Base-by-base conservation (phyloP, 2,113 vertebrate species). In the Phyllostomus hastatus region DNA sequence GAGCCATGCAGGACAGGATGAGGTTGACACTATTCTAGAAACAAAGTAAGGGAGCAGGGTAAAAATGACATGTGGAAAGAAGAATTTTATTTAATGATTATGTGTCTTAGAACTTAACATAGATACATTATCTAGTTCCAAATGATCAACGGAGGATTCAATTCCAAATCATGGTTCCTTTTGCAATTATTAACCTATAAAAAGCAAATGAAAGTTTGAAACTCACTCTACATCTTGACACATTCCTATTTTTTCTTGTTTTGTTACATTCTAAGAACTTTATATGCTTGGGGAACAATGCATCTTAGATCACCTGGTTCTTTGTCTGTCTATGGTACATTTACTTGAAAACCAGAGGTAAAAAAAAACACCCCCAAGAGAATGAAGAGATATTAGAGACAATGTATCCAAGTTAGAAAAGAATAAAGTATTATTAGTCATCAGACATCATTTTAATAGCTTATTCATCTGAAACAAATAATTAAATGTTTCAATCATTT, bases 401-500 rank as follows among this genome's bases (percentile, higher is more conserved):
- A 43, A 91, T 54, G 31, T n/a, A 83, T 57, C 16, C 84, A 96
- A 76, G 12, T 46, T 76, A 57, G 20, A 67, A 90, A 83, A 86
- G 28, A 90, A 38, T 89, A 72, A 94, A 90, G 66, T 88, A 80
- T 57, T 91, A 75, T 72, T 81, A 89, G 28, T 50, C 43, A 59
- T 35, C 1, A 73, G n/a, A 10, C n/a, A 66, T 72, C 38, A 79
- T 59, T 83, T 72, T 43, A 94, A 76, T 35, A 94, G 59, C 7
- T 76, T 79, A 80, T 66, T 83, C 64, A 69, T 41, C 59, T 50
- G 22, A 86, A 85, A 92, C 59, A 94, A 78, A 67, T 83, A 97
- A 88, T 79, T 91, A 84, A 87, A 88, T 95, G 35, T 85, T 88
- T 94, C 41, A 69, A n/a, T 89, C 66, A 88, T 12, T 91, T 86